Evolutionary conservation across 2,113 vertebrate genomes (phyloP).

Genomic region (Heterocephalus glaber): DNA sequence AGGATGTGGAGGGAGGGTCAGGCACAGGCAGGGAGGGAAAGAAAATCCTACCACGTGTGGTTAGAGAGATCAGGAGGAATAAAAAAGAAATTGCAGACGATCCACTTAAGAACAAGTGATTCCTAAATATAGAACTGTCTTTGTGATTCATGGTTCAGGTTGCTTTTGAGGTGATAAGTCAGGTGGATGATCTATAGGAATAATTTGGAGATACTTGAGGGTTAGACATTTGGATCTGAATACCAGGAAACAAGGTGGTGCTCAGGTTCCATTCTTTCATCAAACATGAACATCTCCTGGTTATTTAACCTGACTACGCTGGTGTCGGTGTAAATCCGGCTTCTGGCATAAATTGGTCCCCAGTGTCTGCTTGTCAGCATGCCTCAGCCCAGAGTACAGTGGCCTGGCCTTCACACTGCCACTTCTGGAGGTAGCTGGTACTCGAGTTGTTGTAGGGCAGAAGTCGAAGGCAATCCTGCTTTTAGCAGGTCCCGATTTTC

Average conservation of each 20-base stretch:
- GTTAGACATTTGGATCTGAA: background rate
- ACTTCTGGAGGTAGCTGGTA: rapidly evolving
- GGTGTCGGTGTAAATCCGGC: background rate
- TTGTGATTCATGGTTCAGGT: background rate
- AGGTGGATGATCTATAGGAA: background rate
- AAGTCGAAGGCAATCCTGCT: background rate
- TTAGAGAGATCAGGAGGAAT: background rate
- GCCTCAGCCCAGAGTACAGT: rapidly evolving
- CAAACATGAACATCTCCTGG: rapidly evolving
- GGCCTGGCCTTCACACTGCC: rapidly evolving
- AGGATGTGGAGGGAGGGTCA: rapidly evolving
- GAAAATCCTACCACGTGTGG: background rate
- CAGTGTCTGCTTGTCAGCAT: background rate
- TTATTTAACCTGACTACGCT: rapidly evolving
- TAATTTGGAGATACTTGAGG: background rate
- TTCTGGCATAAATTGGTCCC: background rate
- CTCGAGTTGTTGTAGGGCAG: rapidly evolving
- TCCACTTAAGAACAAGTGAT: constrained; percentile 22
- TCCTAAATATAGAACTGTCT: constrained; percentile 19
- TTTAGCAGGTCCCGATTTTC: background rate
- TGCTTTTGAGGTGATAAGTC: constrained; percentile 5
- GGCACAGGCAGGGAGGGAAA: background rate
- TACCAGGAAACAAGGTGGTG: background rate
- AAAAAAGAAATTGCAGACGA: background rate
- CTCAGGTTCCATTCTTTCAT: background rate